These are phyloP conservation scores for Alethe diademata DNA, from an alignment of 2,113 vertebrate species.

Conservation along the genomic window DNA sequence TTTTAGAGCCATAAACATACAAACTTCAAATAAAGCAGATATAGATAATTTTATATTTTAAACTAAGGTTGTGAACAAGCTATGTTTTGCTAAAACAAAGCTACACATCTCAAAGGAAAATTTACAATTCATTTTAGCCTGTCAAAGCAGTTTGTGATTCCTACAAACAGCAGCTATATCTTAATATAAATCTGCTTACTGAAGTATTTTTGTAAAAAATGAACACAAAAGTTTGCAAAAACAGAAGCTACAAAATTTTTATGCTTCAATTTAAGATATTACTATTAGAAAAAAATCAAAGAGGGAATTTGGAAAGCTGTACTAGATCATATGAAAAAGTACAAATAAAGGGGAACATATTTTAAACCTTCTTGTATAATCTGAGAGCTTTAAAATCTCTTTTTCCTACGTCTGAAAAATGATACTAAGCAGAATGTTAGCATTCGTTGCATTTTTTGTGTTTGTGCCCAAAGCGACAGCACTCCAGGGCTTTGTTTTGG, in stretches of 20 bases:
- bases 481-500: conserved; percentile 69
- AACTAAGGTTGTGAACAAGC: neutral
- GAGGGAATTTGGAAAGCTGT: conserved; percentile 37
- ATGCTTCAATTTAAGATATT: conserved; percentile 26
- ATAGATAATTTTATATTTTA: neutral
- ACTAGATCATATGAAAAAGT: neutral
- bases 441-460: conserved; percentile 49
- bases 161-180: conserved; percentile 43
- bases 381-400: conserved; percentile 13
- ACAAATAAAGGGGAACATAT: neutral
- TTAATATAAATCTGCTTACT: conserved; percentile 30
- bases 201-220: conserved; percentile 52
- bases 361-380: conserved; percentile 30
- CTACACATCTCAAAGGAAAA: conserved; percentile 20
- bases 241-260: neutral
- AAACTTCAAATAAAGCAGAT: neutral
- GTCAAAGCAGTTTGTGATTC: conserved; percentile 21
- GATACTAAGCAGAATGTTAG: conserved; percentile 40
- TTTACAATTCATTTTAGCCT: conserved; percentile 14
- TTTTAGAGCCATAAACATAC: neutral
- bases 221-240: conserved; percentile 19
- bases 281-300: conserved; percentile 34
- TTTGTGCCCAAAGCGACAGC: conserved; percentile 64
- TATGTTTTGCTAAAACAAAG: conserved; percentile 41
- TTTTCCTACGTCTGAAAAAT: conserved; percentile 27